Conservation (phyloP, 2,888 invertebrate genomes). For the Bimastos eiseni region DNA sequence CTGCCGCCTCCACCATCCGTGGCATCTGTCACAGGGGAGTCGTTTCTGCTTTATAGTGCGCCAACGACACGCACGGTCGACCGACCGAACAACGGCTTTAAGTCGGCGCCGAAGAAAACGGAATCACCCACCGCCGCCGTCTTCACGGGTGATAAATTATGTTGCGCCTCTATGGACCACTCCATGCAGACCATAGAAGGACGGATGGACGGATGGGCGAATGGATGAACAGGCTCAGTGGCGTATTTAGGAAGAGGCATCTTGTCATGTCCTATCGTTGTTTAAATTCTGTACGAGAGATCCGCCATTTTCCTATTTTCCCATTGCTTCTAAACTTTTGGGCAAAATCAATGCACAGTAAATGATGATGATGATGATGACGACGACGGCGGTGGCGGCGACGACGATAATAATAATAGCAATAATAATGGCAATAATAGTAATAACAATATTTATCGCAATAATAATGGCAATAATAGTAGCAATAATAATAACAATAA, state of each 20-base stretch:
- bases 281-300: background rate
- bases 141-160: background rate
- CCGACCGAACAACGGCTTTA: background rate
- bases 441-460: no score
- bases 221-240: background rate
- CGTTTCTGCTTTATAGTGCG: conserved; percentile 5
- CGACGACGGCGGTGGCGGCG: no score
- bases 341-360: no score
- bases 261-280: background rate
- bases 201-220: background rate
- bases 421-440: no score
- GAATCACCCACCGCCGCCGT: background rate
- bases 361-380: no score
- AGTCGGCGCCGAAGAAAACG: background rate
- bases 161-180: background rate
- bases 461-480: no score
- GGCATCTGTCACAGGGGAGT: background rate
- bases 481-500: no score
- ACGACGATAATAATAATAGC: no score
- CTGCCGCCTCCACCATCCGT: background rate
- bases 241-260: background rate
- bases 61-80: background rate
- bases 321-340: no score
- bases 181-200: background rate
- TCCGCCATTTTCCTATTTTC: background rate